Evolutionary conservation across 2,797 vertebrate genomes (phyloP).

Genomic region (Dicrostonyx torquatus): DNA sequence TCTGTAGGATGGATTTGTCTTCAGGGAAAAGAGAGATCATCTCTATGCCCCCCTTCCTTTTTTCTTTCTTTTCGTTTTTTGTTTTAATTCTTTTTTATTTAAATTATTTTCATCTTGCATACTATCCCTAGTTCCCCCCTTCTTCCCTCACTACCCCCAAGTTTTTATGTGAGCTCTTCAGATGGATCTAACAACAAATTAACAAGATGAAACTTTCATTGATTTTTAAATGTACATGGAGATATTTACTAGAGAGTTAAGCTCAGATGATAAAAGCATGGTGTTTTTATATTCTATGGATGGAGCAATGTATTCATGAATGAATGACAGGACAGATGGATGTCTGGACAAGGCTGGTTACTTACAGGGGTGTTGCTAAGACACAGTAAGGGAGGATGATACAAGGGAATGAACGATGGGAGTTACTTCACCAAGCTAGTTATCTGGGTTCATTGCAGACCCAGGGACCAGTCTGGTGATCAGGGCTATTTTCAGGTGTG

Average conservation of each 20-base stretch:
- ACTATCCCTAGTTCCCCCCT: no score
- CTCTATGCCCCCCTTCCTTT: background rate
- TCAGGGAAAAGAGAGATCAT: background rate
- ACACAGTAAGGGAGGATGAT: background rate
- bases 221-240: background rate
- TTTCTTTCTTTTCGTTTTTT: no score
- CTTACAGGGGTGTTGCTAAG: background rate
- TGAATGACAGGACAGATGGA: background rate
- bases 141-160: no score
- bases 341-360: background rate
- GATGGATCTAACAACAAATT: background rate
- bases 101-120: no score
- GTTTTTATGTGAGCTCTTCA: background rate
- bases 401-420: background rate
- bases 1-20: background rate
- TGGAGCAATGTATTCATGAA: background rate
- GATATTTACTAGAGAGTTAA: background rate
- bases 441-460: background rate
- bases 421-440: background rate
- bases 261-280: background rate
- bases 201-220: background rate
- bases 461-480: background rate
- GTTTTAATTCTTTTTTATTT: no score
- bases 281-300: background rate
- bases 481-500: background rate